Evolutionary conservation across 2,888 invertebrate genomes (phyloP).

Genomic region (Hirtodrosophila duncani): DNA sequence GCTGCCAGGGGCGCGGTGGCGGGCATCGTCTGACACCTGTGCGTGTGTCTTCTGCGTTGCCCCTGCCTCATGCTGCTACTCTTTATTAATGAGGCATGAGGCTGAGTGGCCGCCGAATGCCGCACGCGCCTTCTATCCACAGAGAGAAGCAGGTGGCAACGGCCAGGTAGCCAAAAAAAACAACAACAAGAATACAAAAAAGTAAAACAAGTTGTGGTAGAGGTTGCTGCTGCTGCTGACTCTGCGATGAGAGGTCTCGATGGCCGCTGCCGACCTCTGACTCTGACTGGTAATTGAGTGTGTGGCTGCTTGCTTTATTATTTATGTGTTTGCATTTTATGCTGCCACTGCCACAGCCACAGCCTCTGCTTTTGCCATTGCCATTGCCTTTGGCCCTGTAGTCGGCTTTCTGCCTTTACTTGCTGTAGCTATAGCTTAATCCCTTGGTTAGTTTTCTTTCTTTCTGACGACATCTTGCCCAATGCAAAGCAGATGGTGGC

Average conservation of each 20-base stretch:
- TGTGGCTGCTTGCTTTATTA: slow-evolving; percentile 42
- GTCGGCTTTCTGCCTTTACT: not conserved
- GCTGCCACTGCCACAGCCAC: slow-evolving; percentile 7
- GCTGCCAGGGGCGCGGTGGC: slow-evolving; percentile 10
- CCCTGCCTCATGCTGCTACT: not conserved
- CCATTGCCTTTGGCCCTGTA: not conserved
- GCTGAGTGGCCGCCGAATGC: slow-evolving; percentile 10
- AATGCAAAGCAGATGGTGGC: too few species aligned
- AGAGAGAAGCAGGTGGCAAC: slow-evolving; percentile 35
- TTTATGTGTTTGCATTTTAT: slow-evolving; percentile 39
- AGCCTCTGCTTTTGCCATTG: slow-evolving; percentile 1
- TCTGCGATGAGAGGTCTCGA: slow-evolving; percentile 21
- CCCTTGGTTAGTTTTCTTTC: too few species aligned
- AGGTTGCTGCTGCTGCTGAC: slow-evolving; percentile 23
- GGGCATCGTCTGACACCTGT: slow-evolving; percentile 53
- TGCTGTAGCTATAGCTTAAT: too few species aligned
- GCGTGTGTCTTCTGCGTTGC: slow-evolving; percentile 16
- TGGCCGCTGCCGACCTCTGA: slow-evolving; percentile 8
- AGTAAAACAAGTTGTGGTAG: slow-evolving; percentile 2
- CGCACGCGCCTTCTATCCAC: slow-evolving; percentile 33
- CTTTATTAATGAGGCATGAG: slow-evolving; percentile 53
- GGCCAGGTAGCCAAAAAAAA: slow-evolving; percentile 19
- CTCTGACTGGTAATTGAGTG: slow-evolving; percentile 38
- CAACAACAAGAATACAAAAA: not conserved
- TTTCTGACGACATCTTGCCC: too few species aligned